phyloP scores from a whole-genome alignment of 2,797 vertebrate species.

The Agapornis canus region DNA sequence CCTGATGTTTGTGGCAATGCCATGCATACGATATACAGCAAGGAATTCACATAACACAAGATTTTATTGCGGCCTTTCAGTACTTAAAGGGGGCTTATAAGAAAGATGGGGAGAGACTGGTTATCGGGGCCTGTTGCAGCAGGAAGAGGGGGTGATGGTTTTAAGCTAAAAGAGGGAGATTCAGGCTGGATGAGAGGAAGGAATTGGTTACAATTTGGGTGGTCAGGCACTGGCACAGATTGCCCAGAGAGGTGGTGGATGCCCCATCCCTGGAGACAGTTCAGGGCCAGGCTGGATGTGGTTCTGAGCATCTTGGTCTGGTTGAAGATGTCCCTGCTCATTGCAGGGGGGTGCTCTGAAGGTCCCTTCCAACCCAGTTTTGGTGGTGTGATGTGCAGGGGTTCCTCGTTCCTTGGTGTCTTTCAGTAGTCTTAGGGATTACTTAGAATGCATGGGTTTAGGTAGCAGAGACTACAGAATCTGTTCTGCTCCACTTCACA shows the following conservation, averaged over 20 bases:
- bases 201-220: not conserved
- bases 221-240: not conserved
- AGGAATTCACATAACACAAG: not conserved
- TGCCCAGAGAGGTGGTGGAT: too few species aligned
- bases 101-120: not conserved
- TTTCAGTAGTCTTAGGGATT: not conserved
- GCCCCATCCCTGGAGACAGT: not conserved
- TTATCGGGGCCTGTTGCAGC: not conserved
- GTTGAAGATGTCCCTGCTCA: not conserved
- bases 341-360: not conserved
- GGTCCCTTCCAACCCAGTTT: not conserved
- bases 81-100: not conserved
- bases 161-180: not conserved
- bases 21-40: not conserved
- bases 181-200: not conserved
- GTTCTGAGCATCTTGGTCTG: not conserved
- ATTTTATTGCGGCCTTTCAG: not conserved
- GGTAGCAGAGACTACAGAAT: not conserved
- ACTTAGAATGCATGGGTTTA: not conserved
- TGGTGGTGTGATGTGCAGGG: accelerated
- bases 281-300: not conserved
- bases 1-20: not conserved
- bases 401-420: not conserved
- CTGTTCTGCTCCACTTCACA: not conserved
- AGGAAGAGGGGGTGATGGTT: not conserved